Conservation (phyloP, 53 echinoderm and acorn worm species). For the Echinarachnius parma region DNA sequence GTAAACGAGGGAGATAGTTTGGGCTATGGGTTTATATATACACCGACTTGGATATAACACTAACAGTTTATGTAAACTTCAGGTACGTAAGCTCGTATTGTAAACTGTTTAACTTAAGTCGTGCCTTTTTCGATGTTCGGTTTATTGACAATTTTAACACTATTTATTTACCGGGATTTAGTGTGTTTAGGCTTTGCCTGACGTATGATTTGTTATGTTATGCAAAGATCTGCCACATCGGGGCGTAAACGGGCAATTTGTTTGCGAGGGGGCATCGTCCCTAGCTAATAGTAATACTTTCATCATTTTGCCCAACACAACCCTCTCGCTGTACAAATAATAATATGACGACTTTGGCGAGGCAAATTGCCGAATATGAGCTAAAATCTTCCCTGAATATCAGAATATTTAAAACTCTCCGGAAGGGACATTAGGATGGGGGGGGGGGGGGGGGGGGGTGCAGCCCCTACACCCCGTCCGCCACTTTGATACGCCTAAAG, state of each 20-base stretch:
- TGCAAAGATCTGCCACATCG: slow-evolving; percentile 23
- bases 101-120: slow-evolving; percentile 52
- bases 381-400: no score
- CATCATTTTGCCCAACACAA: no score
- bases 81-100: slow-evolving; percentile 19
- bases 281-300: no score
- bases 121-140: slow-evolving; percentile 50
- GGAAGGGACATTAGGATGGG: no score
- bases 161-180: slow-evolving; percentile 54
- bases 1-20: slow-evolving; percentile 17
- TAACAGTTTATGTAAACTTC: slow-evolving; percentile 53
- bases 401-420: no score
- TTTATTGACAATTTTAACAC: slow-evolving; percentile 53
- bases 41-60: slow-evolving; percentile 42
- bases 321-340: no score
- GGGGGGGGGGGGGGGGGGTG: no score
- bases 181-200: slow-evolving; percentile 42
- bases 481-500: no score
- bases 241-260: neutral
- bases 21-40: slow-evolving; percentile 3
- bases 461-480: no score
- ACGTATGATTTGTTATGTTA: slow-evolving; percentile 50
- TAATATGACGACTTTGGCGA: no score
- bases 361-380: no score
- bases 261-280: neutral